A percentile compares a stretch with the other conserved stretches of the same genome.
These are phyloP conservation scores for Saccostrea echinata DNA, from an alignment of 1,140 invertebrate species.

Conservation along the genomic window DNA sequence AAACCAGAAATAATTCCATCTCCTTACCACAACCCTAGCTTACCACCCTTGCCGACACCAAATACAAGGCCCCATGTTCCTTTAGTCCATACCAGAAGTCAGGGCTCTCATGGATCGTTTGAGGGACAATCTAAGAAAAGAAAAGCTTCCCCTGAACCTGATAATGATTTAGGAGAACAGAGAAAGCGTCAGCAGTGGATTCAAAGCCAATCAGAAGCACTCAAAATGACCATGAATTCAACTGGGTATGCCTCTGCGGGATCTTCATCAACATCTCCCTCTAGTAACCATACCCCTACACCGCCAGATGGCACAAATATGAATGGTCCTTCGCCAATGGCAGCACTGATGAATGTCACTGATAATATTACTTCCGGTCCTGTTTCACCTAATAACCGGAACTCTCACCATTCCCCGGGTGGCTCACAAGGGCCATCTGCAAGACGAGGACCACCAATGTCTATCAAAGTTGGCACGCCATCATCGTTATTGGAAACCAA, in stretches of 20 bases:
- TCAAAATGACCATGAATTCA: constrained; percentile 75
- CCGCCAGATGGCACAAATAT: constrained; percentile 70
- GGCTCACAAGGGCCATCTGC: constrained; percentile 51
- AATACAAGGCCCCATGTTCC: constrained; percentile 53
- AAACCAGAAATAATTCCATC: constrained; percentile 76
- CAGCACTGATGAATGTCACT: constrained; percentile 89
- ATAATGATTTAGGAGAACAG: constrained; percentile 68
- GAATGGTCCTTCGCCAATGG: constrained; percentile 87
- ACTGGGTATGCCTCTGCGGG: constrained; percentile 71
- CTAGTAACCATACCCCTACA: constrained; percentile 73
- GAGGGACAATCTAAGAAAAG: constrained; percentile 69
- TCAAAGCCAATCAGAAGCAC: constrained; percentile 76
- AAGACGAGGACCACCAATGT: constrained; percentile 76
- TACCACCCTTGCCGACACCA: constrained; percentile 72
- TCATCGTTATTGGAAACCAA: constrained; percentile 69
- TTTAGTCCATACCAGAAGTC: constrained; percentile 45
- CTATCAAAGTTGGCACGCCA: constrained; percentile 58
- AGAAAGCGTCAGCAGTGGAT: constrained; percentile 77
- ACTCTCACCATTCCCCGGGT: constrained; percentile 65
- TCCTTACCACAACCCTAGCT: constrained; percentile 77
- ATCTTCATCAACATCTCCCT: constrained; percentile 75
- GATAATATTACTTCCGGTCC: constrained; percentile 88
- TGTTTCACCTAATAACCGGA: constrained; percentile 80
- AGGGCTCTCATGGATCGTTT: constrained; percentile 47
- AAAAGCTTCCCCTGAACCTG: constrained; percentile 74